Percentiles rank a stretch among this genome's conserved stretches.
These are phyloP conservation scores for Plagodis dolabraria DNA, from an alignment of 2,888 invertebrate species.

Conservation along the genomic window DNA sequence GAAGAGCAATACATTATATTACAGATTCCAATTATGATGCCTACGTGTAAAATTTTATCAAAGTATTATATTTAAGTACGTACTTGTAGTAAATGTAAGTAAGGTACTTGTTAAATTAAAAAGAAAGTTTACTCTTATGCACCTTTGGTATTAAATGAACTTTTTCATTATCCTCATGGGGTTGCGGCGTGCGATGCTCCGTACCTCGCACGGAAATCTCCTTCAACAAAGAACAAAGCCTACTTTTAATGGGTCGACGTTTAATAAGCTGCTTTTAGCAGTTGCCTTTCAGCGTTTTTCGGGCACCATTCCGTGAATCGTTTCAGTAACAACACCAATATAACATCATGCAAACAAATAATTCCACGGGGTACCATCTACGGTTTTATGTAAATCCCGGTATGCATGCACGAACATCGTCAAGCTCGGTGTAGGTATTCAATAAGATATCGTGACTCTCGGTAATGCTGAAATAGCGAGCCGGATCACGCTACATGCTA, in stretches of 20 bases:
- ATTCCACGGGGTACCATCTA: constrained; percentile 43
- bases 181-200: constrained; percentile 50
- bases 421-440: constrained; percentile 31
- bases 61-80: too few relatives aligned
- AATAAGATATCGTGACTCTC: constrained; percentile 75
- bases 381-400: constrained; percentile 55
- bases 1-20: too few relatives aligned
- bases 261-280: constrained; percentile 22
- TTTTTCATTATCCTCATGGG: constrained; percentile 32
- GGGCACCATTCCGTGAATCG: constrained; percentile 30
- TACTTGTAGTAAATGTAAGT: too few relatives aligned
- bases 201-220: constrained; percentile 66
- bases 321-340: constrained; percentile 41
- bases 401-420: constrained; percentile 39
- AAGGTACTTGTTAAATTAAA: too few relatives aligned
- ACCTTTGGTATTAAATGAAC: constrained; percentile 39
- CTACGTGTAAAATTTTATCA: too few relatives aligned
- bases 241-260: constrained; percentile 14
- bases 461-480: constrained; percentile 67
- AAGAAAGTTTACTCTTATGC: background rate
- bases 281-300: constrained; percentile 28
- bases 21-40: too few relatives aligned
- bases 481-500: constrained; percentile 72
- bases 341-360: constrained; percentile 45
- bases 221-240: constrained; percentile 26